Evolutionary conservation across 2,888 invertebrate genomes (phyloP), one percentile per base, ranked within the genome.

Genomic region (Catocala nupta): DNA sequence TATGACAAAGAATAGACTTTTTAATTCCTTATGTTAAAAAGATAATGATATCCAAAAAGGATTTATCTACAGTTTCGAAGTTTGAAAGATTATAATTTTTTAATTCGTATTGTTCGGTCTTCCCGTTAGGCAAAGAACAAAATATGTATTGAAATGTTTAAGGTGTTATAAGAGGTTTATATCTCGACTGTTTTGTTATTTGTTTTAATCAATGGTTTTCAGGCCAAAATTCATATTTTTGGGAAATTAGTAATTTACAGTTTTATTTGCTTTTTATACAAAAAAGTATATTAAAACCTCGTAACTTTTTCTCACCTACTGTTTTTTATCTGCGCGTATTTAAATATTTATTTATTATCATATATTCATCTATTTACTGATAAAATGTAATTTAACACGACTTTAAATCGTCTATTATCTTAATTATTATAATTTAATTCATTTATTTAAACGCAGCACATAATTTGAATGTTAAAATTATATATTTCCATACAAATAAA

Each of bases 151-250:
- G 36, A 57, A 53, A 48, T 53, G 60, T 75, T 71, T 47, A 52
- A 67, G 56, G 52, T 63, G 49, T 66, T 57, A 9, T 62, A 68
- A 68, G 71, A 55, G 55, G 66, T 57, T 74, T 77, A 68, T 25
- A 4, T 9, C 13, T 55, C 13, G n/a, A 2, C 16, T 12, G 25
- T 25, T 36, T 11, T 5, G 0, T 51, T 43, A 9, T 47, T 12
- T 1, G 39, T n/a, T 52, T 9, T 52, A 7, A 50, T 45, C 39
- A 54, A 59, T 49, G 8, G 33, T 3, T 36, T 13, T 50, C 50
- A 50, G 55, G 50, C 47, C 49, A 54, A 43, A 33, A 39, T 39
- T 39, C 9, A 6, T 39, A 39, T 7, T 39, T 39, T 39, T 39
- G 36, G 2, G 36, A 5, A 39, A 39, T 39, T 9, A 7, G 25